A percentile compares a stretch with the other conserved stretches of the same genome.
These are phyloP conservation scores for Orthosia incerta DNA, from an alignment of 2,888 invertebrate genomes.

Conservation along the genomic window DNA sequence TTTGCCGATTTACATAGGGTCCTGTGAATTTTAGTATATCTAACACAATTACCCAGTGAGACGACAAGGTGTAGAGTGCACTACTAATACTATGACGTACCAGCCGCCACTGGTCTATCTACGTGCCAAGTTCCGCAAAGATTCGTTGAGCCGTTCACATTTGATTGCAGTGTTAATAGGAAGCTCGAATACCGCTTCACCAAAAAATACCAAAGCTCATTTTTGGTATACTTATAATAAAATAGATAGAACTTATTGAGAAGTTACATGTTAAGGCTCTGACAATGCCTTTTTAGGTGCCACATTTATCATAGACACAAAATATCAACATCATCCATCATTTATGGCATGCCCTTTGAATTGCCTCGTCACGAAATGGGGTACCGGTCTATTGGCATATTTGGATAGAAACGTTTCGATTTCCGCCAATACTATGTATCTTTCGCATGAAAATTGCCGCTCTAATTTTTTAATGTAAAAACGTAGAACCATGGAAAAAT, in stretches of 20 bases:
- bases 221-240: neutral
- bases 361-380: conserved; percentile 39
- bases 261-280: neutral
- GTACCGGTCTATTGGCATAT: conserved; percentile 32
- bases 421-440: neutral
- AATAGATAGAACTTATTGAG: neutral
- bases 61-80: no score
- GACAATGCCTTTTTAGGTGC: conserved; percentile 11
- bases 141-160: no score
- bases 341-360: conserved; percentile 22
- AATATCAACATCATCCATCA: conserved; percentile 38
- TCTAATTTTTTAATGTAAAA: neutral
- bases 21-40: no score
- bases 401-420: conserved; percentile 36
- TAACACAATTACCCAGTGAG: no score
- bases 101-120: no score
- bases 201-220: neutral
- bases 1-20: no score
- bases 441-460: neutral
- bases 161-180: no score
- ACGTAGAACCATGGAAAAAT: no score
- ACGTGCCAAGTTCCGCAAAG: no score
- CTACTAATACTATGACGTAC: no score
- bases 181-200: no score
- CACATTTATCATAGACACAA: conserved; percentile 21